Evolutionary conservation across 92 coral and sea anemone species (phyloP), one percentile per base, ranked within the genome.

Genomic region (Porites divaricata): DNA sequence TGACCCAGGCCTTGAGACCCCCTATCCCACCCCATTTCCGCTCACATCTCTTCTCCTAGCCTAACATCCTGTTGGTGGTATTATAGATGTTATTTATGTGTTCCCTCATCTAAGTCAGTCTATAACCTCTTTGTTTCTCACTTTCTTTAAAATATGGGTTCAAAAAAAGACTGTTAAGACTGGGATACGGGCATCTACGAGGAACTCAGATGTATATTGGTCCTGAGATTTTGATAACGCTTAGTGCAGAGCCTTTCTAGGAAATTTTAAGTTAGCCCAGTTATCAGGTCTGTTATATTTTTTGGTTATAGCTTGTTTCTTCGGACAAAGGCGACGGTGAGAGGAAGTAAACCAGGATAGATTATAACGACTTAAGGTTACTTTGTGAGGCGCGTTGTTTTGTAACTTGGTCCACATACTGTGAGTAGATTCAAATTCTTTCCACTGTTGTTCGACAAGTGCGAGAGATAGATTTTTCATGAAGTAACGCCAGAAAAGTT

Each of bases 301-400:
- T 61, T 59, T 61, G 8, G 1, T 61, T 61, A 61, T 61, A 61
- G 65, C 45, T 61, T 61, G 16, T 61, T 61, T 61, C 16, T 61
- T 61, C 65, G 17, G 19, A 61, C 20, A 61, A 61, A 61, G 65
- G 65, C 65, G 65, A 61, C 65, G 65, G 65, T 61, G 65, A 61
- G 17, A 13, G 0, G 20, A 61, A 9, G 9, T 61, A 61, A 61
- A 61, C 65, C 20, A 12, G n/a, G n/a, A n/a, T n/a, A n/a, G n/a
- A n/a, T n/a, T 12, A 61, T 61, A 61, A 61, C 65, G 15, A 61
- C 65, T 35, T 3, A 35, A 35, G 45, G 45, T 35, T 35, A 4
- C 45, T 35, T 35, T 35, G 45, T 35, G 3, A 35, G 45, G 45
- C 3, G 4, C 45, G 45, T 35, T 35, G 45, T 35, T 35, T 35